Conservation (phyloP, 2,113 vertebrate species). For the Athene cunicularia region DNA sequence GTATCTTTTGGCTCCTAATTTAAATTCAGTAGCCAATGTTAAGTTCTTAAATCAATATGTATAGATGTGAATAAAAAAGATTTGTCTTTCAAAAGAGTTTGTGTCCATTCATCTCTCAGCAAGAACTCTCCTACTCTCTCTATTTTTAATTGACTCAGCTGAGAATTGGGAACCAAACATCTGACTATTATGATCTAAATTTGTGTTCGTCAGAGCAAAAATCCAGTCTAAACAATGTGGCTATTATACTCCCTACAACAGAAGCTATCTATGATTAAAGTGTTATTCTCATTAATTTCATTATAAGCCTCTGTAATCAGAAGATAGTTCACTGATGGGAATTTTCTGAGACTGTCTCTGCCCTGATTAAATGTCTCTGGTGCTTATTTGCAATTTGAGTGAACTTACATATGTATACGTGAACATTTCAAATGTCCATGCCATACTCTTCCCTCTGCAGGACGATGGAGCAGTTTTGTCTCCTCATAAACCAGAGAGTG, state of each 20-base stretch:
- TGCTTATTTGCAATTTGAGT: neutral
- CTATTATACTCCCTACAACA: neutral
- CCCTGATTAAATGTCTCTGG: neutral
- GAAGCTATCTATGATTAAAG: constrained; percentile 36
- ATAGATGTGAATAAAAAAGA: neutral
- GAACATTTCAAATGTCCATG: neutral
- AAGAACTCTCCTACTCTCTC: constrained; percentile 13
- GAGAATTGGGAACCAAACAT: constrained; percentile 46
- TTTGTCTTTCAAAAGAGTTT: constrained; percentile 37
- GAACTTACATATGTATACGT: neutral
- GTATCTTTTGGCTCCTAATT: constrained; percentile 45
- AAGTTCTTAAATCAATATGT: constrained; percentile 49
- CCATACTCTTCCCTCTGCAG: neutral
- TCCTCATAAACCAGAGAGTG: neutral
- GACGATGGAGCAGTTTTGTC: neutral
- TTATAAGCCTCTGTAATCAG: constrained; percentile 22
- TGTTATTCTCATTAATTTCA: constrained; percentile 37
- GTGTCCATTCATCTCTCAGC: constrained; percentile 22
- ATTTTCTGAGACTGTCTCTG: neutral
- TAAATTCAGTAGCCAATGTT: constrained; percentile 47
- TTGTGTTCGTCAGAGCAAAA: constrained; percentile 31
- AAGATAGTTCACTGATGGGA: neutral
- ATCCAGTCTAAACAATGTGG: neutral
- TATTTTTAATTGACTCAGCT: constrained; percentile 54
- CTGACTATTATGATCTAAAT: constrained; percentile 34